phyloP scores from a whole-genome alignment of 2,888 invertebrate genomes.

The Apamea crenata region DNA sequence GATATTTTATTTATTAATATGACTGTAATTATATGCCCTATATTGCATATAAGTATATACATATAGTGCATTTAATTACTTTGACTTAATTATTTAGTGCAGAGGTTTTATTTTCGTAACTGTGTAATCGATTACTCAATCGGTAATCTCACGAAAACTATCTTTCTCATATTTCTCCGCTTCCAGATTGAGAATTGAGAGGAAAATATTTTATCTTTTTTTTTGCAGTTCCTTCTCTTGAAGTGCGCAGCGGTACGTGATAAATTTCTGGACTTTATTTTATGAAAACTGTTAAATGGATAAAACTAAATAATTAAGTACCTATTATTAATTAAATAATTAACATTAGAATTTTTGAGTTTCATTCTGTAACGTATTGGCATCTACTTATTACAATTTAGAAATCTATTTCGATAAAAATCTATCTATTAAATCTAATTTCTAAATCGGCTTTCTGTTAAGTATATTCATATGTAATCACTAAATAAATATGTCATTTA shows the following conservation, averaged over 20 bases:
- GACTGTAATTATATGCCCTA: too few relatives aligned
- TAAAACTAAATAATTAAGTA: neutral
- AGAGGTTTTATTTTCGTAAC: too few relatives aligned
- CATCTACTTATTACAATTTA: neutral
- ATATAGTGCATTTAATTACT: too few relatives aligned
- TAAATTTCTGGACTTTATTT: neutral
- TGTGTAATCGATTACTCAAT: too few relatives aligned
- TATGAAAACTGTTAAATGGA: neutral
- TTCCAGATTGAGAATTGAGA: too few relatives aligned
- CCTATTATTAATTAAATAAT: neutral
- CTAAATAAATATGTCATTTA: neutral
- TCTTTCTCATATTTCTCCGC: too few relatives aligned
- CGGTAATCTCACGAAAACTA: too few relatives aligned
- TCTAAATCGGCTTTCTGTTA: neutral
- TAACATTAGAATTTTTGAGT: neutral
- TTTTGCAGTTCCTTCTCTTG: constrained; percentile 2
- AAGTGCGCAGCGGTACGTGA: neutral
- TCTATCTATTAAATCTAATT: too few relatives aligned
- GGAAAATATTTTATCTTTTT: neutral
- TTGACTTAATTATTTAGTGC: too few relatives aligned
- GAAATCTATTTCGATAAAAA: too few relatives aligned
- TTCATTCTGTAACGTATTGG: neutral
- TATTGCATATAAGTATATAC: too few relatives aligned
- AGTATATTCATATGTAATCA: neutral
- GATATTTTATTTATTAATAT: too few relatives aligned